phyloP scores from a whole-genome alignment of 92 coral and sea anemone species.

The Zoanthus sociatus region DNA sequence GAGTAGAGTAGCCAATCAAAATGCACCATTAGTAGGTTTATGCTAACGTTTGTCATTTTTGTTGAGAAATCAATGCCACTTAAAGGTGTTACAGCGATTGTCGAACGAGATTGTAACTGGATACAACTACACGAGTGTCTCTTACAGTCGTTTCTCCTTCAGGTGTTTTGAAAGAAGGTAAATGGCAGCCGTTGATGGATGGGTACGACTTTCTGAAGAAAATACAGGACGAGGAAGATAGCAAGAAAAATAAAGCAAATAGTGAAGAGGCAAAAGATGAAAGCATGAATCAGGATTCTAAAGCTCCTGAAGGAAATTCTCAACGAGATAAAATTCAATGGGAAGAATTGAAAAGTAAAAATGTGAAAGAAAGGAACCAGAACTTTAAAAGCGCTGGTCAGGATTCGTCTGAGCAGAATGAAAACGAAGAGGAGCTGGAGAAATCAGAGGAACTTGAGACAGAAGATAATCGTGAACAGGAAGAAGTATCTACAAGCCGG shows the following conservation, averaged over 20 bases:
- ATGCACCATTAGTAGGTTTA: no score
- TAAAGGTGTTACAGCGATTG: no score
- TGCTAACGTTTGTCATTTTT: no score
- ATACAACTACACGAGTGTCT: no score
- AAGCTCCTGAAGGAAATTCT: not conserved
- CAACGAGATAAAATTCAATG: constrained; percentile 29
- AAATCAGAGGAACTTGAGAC: constrained; percentile 32
- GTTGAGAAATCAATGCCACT: no score
- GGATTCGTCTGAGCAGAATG: constrained; percentile 7
- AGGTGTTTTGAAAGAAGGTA: constrained; percentile 70
- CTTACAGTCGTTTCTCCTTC: not conserved
- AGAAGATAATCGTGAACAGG: constrained; percentile 4
- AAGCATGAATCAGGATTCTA: constrained; percentile 2
- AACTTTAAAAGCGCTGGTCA: not conserved
- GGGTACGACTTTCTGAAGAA: constrained; percentile 88
- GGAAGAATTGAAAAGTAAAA: not conserved
- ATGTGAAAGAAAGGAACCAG: not conserved
- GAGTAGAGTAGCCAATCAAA: no score
- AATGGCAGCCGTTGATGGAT: constrained; percentile 92
- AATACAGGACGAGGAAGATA: constrained; percentile 78
- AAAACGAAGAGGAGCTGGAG: constrained; percentile 12
- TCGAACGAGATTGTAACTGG: no score
- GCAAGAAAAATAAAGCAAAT: constrained; percentile 49
- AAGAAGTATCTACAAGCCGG: constrained; percentile 11
- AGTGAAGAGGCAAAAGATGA: constrained; percentile 19